Conservation (phyloP, 1,140 invertebrate species). For the Euglossa dilemma region DNA sequence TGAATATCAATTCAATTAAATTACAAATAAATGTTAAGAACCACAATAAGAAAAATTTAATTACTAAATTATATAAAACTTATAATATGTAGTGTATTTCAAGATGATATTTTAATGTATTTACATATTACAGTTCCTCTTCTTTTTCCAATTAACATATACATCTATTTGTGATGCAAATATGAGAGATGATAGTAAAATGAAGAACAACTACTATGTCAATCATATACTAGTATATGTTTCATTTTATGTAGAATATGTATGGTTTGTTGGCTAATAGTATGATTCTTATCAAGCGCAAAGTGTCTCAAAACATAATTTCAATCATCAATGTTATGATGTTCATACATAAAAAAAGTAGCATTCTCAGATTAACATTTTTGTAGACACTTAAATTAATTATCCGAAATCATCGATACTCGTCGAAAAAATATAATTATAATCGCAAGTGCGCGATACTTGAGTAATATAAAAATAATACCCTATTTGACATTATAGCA, state of each 20-base stretch:
- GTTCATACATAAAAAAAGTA: slow-evolving; percentile 29
- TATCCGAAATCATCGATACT: neutral
- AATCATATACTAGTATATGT: slow-evolving; percentile 16
- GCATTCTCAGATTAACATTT: neutral
- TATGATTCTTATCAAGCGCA: slow-evolving; percentile 47
- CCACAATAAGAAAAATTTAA: slow-evolving; percentile 49
- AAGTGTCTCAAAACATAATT: slow-evolving; percentile 40
- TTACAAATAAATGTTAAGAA: slow-evolving; percentile 51
- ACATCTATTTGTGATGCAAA: slow-evolving; percentile 19
- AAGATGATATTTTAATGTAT: slow-evolving; percentile 50
- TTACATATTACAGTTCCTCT: slow-evolving; percentile 45
- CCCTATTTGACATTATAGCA: neutral
- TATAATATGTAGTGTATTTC: slow-evolving; percentile 33
- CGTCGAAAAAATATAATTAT: slow-evolving; percentile 5
- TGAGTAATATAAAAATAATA: neutral
- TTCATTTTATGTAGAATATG: slow-evolving; percentile 41
- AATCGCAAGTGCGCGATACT: slow-evolving; percentile 1
- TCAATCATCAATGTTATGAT: slow-evolving; percentile 39
- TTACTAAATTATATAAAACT: slow-evolving; percentile 33
- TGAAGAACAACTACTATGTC: slow-evolving; percentile 22
- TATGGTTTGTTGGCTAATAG: slow-evolving; percentile 61
- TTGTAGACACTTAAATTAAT: slow-evolving; percentile 8
- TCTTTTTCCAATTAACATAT: slow-evolving; percentile 15
- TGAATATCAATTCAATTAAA: slow-evolving; percentile 39
- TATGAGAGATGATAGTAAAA: slow-evolving; percentile 19